These are phyloP conservation scores for Laothoe populi DNA, from an alignment of 2,888 invertebrate species.

Conservation along the genomic window DNA sequence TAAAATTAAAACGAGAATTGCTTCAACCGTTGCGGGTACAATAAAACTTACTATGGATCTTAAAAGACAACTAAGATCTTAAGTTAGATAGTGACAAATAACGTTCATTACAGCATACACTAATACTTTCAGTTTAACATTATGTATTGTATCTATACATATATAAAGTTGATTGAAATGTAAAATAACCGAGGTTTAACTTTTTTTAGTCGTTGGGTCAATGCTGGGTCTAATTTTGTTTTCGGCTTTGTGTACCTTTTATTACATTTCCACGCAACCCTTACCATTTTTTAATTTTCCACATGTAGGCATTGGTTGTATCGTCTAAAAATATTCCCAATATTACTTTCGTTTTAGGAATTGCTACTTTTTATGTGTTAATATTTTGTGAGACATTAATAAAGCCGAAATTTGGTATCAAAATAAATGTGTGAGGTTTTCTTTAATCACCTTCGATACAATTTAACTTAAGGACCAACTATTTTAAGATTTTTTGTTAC, in stretches of 20 bases:
- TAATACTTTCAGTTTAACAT: no score
- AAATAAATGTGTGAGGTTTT: not conserved
- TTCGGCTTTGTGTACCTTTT: not conserved
- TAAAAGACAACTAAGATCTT: no score
- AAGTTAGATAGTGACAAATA: no score
- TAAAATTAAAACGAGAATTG: no score
- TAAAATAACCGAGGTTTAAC: not conserved
- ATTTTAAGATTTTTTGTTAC: no score
- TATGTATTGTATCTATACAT: no score
- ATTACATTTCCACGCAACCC: not conserved
- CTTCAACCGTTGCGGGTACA: no score
- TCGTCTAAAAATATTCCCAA: not conserved
- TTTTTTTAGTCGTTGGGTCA: not conserved
- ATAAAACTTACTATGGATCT: no score
- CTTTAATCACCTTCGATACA: not conserved
- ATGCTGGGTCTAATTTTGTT: not conserved
- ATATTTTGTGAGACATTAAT: no score
- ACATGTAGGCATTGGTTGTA: not conserved
- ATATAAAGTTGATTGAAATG: not conserved
- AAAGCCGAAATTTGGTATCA: constrained; percentile 3
- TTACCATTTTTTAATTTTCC: not conserved
- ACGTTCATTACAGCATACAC: no score
- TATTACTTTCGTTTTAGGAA: not conserved
- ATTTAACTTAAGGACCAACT: no score
- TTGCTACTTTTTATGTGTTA: not conserved